A percentile compares a stretch with the other conserved stretches of the same genome.
Conservation (phyloP, 1,140 invertebrate genomes). For the Zaprionus africanus region DNA sequence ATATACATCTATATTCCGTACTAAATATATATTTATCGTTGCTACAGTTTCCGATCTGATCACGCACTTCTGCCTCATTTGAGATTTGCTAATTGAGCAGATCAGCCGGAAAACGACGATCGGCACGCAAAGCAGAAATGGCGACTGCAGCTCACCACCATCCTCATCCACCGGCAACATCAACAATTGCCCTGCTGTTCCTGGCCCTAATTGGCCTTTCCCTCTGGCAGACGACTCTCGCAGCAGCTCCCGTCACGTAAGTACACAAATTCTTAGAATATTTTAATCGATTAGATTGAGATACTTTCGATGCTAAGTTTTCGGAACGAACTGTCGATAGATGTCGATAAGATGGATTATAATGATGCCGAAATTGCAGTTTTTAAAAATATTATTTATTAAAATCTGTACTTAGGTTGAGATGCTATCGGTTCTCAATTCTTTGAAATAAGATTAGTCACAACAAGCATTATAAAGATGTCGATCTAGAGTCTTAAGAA, state of each 20-base stretch:
- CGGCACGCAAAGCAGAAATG: slow-evolving; percentile 49
- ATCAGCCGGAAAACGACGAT: slow-evolving; percentile 30
- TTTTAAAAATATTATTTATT: too few relatives aligned
- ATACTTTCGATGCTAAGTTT: too few relatives aligned
- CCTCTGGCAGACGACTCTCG: slow-evolving; percentile 31
- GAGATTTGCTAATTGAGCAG: slow-evolving; percentile 54
- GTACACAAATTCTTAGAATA: slow-evolving; percentile 27
- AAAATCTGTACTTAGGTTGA: too few relatives aligned
- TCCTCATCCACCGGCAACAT: slow-evolving; percentile 30
- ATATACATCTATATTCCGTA: neutral
- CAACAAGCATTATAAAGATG: too few relatives aligned
- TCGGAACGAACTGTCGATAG: too few relatives aligned
- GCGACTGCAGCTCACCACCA: slow-evolving; percentile 41
- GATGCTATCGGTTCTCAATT: too few relatives aligned
- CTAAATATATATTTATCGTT: slow-evolving; percentile 19
- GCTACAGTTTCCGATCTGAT: slow-evolving; percentile 44
- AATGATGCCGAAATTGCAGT: too few relatives aligned
- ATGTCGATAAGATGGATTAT: too few relatives aligned
- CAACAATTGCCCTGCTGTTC: slow-evolving; percentile 47
- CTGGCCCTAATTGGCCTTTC: slow-evolving; percentile 61
- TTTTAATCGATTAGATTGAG: neutral
- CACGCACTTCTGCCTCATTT: slow-evolving; percentile 37
- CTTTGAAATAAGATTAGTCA: too few relatives aligned
- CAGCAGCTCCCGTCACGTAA: slow-evolving; percentile 58
- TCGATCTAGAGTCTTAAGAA: too few relatives aligned